Base-by-base conservation (phyloP, 2,797 vertebrate genomes). In the Eulemur rubriventer region DNA sequence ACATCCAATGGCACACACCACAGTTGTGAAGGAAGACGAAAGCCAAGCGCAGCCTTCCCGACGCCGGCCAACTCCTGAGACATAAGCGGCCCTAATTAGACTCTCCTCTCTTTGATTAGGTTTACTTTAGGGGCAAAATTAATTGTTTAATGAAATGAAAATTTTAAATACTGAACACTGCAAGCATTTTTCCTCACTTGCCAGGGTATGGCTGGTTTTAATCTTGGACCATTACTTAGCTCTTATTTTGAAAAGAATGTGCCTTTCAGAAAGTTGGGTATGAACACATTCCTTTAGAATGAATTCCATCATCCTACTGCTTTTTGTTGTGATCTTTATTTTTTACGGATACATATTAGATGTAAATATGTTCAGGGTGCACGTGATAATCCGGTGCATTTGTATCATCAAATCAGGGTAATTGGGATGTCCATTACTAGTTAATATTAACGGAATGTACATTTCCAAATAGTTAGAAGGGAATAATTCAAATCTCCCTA, bases 51-150 rank as follows among this genome's bases (percentile, higher is more conserved):
- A 3, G n/a, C 4, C 52, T 38, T n/a, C 26, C 26, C 8, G 1
- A 52, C 2, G 0, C n/a, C 0, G 0, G 4, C 13, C 13, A 82
- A 28, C 8, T 8, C 7, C 14, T 1, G 35, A 72, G 48, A 5
- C 59, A 11, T 1, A 7, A 17, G 30, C 1, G 2, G 22, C 52
- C 11, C 0, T 3, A 3, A 30, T 18, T 8, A 35, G 5, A 20
- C 17, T 2, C 0, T 48, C 43, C 7, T 28, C 10, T 33, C 35
- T 65, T 79, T 65, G 8, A 43, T 72, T n/a, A 26, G 59, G 63
- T 72, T 11, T 16, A 22, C 9, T 72, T 72, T 35, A 30, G 33
- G 28, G 46, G 28, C 4, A 5, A 87, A 93, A 33, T 38, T 9
- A 63, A 52, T 33, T 79, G n/a, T n/a, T 46, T 18, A 63, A 79